These are phyloP conservation scores for Cyanocitta stelleri DNA, from an alignment of 2,113 vertebrate species.

Conservation along the genomic window DNA sequence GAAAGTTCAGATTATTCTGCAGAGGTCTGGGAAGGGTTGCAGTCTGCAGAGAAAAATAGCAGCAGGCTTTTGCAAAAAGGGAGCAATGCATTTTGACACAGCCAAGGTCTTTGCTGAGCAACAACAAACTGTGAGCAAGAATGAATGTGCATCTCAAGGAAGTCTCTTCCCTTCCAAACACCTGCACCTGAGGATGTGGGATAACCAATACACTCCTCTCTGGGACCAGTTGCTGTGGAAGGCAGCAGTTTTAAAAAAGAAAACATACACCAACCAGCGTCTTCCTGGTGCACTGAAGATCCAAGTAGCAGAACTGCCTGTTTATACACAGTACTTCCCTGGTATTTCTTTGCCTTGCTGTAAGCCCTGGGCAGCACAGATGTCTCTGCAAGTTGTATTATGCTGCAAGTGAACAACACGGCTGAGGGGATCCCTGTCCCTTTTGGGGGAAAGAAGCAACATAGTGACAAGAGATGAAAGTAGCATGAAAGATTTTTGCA, in stretches of 20 bases:
- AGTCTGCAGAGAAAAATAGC: not conserved
- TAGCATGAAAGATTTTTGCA: not conserved
- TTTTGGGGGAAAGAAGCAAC: not conserved
- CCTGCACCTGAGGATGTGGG: not conserved
- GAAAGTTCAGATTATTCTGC: not conserved
- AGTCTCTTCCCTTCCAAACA: not conserved
- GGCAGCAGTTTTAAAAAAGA: not conserved
- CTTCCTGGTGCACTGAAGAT: not conserved
- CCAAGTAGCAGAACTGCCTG: not conserved
- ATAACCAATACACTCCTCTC: not conserved
- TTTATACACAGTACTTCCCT: not conserved
- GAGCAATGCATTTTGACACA: not conserved
- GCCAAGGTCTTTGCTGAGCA: not conserved
- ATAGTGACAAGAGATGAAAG: not conserved
- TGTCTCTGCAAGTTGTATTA: not conserved
- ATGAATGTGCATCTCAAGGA: not conserved
- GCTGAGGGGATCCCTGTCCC: not conserved
- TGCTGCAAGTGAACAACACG: not conserved
- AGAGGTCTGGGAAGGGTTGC: not conserved
- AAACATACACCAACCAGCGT: not conserved
- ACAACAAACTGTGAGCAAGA: not conserved
- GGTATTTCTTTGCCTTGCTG: not conserved
- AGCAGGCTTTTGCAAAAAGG: not conserved
- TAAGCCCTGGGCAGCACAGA: not conserved
- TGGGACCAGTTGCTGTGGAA: not conserved